A percentile compares a stretch with the other conserved stretches of the same genome.
Evolutionary conservation across 2,797 vertebrate genomes (phyloP).

Genomic region (Siniperca obscura): DNA sequence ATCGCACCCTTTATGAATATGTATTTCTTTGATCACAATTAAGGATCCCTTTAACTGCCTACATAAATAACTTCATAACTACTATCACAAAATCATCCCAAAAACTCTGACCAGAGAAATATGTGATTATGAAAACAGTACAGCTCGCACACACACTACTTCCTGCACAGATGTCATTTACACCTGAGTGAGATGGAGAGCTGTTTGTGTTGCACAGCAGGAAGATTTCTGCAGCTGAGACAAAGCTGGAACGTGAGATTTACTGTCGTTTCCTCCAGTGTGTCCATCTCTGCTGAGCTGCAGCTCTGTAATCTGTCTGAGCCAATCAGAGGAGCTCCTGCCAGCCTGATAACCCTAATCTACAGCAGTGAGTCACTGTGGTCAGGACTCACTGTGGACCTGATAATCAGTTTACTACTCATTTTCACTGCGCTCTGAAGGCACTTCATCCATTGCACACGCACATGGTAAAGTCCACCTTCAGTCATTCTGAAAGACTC

Average conservation of each 20-base stretch:
- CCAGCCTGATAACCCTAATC: slow-evolving; percentile 56
- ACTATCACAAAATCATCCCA: too few species aligned
- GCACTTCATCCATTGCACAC: slow-evolving; percentile 52
- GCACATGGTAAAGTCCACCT: background rate
- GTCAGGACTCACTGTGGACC: slow-evolving; percentile 39
- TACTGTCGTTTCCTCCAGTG: slow-evolving; percentile 3
- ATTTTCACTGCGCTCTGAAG: slow-evolving; percentile 3
- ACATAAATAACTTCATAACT: too few species aligned
- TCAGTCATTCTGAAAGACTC: background rate
- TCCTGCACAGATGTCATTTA: background rate
- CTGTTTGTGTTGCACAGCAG: background rate
- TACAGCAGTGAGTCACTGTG: slow-evolving; percentile 56
- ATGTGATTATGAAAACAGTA: too few species aligned
- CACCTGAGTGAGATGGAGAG: background rate
- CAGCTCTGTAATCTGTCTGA: slow-evolving; percentile 77
- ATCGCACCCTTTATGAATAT: too few species aligned
- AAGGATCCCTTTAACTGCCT: too few species aligned
- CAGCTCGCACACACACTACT: too few species aligned
- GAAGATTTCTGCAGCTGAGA: slow-evolving; percentile 1
- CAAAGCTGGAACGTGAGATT: background rate
- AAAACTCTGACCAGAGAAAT: too few species aligned
- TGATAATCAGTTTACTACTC: slow-evolving; percentile 54
- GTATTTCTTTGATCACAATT: too few species aligned
- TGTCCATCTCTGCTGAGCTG: slow-evolving; percentile 45
- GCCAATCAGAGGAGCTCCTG: slow-evolving; percentile 66